Percentiles rank a stretch among this genome's conserved stretches.
These are phyloP conservation scores for Galbula dea DNA, from an alignment of 2,113 vertebrate genomes.

Conservation along the genomic window DNA sequence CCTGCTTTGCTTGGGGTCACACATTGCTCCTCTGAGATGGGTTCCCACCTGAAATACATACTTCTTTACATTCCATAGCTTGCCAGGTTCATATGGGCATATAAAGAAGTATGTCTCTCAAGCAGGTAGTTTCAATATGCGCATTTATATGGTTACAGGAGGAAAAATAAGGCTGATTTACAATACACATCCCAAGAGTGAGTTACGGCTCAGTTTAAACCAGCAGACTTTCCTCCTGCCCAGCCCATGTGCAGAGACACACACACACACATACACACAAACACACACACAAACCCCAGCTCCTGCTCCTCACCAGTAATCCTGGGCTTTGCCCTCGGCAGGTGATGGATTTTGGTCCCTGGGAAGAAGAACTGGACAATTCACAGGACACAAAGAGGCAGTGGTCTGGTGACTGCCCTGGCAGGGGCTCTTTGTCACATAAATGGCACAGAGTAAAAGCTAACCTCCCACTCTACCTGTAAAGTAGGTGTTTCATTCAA, in stretches of 20 bases:
- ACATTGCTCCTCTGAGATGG: slow-evolving; percentile 64
- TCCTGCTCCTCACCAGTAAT: neutral
- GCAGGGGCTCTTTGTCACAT: neutral
- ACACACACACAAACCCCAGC: neutral
- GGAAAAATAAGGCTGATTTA: slow-evolving; percentile 65
- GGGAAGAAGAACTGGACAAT: neutral
- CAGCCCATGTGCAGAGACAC: neutral
- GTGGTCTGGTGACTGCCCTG: neutral
- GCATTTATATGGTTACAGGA: slow-evolving; percentile 63
- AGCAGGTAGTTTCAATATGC: slow-evolving; percentile 80
- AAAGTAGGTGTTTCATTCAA: neutral
- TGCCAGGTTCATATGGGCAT: slow-evolving; percentile 97
- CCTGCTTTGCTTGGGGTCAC: neutral
- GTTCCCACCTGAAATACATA: slow-evolving; percentile 94
- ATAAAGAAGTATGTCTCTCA: slow-evolving; percentile 99
- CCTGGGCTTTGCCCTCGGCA: neutral
- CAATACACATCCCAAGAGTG: slow-evolving; percentile 39
- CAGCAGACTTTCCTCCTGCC: slow-evolving; percentile 45
- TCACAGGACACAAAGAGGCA: neutral
- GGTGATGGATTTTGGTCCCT: neutral
- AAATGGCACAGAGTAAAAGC: neutral
- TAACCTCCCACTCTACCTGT: neutral
- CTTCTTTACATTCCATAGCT: slow-evolving; percentile 99
- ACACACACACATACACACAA: neutral
- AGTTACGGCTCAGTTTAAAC: slow-evolving; percentile 37